These are phyloP conservation scores for Andrena cerasifolii DNA, from an alignment of 1,140 invertebrate genomes.

Conservation along the genomic window DNA sequence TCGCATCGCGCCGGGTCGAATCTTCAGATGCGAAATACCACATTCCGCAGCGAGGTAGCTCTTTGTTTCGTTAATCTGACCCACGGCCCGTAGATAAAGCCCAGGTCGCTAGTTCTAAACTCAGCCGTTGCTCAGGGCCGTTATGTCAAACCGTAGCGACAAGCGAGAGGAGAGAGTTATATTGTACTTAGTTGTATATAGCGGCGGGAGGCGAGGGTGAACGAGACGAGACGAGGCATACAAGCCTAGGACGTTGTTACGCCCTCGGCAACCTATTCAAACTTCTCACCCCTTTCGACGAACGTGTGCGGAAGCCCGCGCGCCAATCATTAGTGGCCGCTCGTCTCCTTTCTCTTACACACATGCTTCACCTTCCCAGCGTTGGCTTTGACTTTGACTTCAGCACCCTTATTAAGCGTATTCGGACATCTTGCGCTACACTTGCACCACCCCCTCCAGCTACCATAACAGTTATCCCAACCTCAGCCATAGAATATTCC, in stretches of 20 bases:
- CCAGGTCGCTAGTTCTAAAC: constrained; percentile 50
- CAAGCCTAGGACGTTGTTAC: constrained; percentile 59
- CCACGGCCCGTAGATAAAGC: constrained; percentile 58
- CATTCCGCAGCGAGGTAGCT: constrained; percentile 29
- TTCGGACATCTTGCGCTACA: background rate
- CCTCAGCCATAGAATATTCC: constrained; percentile 1
- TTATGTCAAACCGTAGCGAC: constrained; percentile 57
- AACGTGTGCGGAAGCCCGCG: constrained; percentile 10
- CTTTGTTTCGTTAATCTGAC: constrained; percentile 67
- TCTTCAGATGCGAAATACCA: constrained; percentile 19
- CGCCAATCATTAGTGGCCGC: constrained; percentile 45
- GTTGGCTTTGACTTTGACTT: background rate
- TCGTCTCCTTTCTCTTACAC: constrained; percentile 15
- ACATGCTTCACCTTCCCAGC: constrained; percentile 1
- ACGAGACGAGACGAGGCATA: constrained; percentile 16
- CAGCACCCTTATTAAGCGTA: constrained; percentile 30
- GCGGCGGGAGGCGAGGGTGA: background rate
- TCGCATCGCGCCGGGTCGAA: background rate
- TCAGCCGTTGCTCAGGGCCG: constrained; percentile 46
- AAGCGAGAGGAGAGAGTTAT: constrained; percentile 31
- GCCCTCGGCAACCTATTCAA: constrained; percentile 62
- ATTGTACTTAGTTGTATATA: constrained; percentile 29
- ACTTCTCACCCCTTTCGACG: constrained; percentile 46
- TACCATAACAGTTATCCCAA: constrained; percentile 35
- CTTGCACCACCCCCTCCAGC: background rate